Conservation (phyloP, 2,797 vertebrate genomes). For the Sylvia borin region DNA sequence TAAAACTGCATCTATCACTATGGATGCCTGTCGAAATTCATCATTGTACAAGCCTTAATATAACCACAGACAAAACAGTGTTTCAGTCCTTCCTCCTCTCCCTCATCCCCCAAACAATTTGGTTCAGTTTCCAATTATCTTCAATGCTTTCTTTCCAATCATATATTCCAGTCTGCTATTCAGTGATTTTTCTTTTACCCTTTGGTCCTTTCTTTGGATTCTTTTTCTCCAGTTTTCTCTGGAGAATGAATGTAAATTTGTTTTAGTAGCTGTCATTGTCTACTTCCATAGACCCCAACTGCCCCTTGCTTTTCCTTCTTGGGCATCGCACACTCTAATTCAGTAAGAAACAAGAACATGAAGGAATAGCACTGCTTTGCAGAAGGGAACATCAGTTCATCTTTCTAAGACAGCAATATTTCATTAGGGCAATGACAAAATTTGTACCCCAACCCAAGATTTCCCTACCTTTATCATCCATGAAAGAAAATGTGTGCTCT, state of each 20-base stretch:
- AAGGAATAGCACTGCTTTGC: not conserved
- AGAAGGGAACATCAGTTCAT: not conserved
- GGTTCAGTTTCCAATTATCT: not conserved
- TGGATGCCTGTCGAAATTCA: not conserved
- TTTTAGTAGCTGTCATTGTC: not conserved
- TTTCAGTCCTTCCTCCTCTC: not conserved
- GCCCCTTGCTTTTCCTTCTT: not conserved
- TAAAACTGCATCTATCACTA: not conserved
- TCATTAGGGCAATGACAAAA: not conserved
- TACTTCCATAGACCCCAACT: not conserved
- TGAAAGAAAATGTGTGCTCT: not conserved
- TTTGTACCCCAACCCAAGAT: not conserved
- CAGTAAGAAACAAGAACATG: not conserved
- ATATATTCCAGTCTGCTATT: not conserved
- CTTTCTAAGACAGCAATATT: not conserved
- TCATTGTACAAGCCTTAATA: not conserved
- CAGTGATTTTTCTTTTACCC: not conserved
- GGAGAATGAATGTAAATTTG: not conserved
- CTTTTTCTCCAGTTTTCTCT: not conserved
- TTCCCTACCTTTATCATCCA: not conserved
- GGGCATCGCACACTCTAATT: not conserved
- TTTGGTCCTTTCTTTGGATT: not conserved
- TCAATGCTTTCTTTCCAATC: not conserved
- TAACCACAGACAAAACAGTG: not conserved
- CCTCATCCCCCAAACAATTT: not conserved